Evolutionary conservation across 30 jellyfish, hydroid and myxozoan species (phyloP).

Genomic region (Aurelia sp.): DNA sequence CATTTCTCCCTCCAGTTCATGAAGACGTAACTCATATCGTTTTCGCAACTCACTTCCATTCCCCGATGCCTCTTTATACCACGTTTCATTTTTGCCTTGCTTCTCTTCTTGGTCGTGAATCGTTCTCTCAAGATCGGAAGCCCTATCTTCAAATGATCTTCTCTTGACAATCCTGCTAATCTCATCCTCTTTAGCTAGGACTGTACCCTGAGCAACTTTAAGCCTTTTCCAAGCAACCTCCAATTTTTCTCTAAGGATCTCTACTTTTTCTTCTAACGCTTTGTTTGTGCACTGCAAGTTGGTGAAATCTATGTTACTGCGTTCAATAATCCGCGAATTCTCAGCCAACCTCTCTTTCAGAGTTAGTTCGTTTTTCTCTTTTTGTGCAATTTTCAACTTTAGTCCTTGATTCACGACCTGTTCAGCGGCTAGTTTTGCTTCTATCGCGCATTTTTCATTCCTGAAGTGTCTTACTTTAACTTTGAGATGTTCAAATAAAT

Average conservation of each 20-base stretch:
- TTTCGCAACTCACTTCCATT: no score
- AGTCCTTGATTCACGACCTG: background rate
- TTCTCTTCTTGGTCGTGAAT: background rate
- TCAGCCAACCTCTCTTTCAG: background rate
- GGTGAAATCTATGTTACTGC: background rate
- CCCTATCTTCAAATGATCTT: background rate
- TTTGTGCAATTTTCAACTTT: background rate
- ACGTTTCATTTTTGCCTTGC: background rate
- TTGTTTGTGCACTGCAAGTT: background rate
- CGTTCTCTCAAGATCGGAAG: background rate
- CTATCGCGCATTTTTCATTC: background rate
- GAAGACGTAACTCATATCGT: no score
- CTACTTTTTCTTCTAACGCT: background rate
- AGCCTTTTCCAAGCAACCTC: background rate
- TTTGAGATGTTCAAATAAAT: background rate
- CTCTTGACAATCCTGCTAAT: background rate
- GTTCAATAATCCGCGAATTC: background rate
- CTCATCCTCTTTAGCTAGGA: background rate
- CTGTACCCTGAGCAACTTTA: background rate
- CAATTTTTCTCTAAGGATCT: background rate
- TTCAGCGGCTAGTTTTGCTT: background rate
- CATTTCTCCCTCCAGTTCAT: background rate
- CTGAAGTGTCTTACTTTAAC: background rate
- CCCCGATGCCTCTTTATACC: background rate
- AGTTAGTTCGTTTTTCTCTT: background rate